Evolutionary conservation across 2,113 vertebrate genomes (phyloP).

Genomic region (Edolisoma coerulescens): DNA sequence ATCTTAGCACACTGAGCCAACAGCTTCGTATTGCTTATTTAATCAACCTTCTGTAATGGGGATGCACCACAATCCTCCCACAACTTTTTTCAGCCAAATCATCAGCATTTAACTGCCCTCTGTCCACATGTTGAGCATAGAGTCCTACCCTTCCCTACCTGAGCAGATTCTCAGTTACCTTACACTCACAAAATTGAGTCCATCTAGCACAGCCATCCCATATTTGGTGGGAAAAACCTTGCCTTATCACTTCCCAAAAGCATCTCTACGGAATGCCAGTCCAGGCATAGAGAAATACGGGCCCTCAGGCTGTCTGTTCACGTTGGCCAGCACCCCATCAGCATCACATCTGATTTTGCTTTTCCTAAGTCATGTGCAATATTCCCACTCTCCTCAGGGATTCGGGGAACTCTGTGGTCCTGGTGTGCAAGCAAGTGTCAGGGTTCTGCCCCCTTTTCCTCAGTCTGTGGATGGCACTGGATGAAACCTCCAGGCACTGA

Average conservation of each 20-base stretch:
- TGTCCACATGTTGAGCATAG: neutral
- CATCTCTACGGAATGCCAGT: neutral
- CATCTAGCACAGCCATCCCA: neutral
- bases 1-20: neutral
- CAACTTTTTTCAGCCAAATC: neutral
- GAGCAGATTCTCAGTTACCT: neutral
- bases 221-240: neutral
- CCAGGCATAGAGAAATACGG: neutral
- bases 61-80: neutral
- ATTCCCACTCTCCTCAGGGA: neutral
- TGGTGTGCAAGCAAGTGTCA: neutral
- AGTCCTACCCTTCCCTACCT: neutral
- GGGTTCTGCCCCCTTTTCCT: neutral
- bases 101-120: neutral
- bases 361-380: neutral
- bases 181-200: neutral
- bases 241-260: neutral
- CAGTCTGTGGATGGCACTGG: neutral
- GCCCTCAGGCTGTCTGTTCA: neutral
- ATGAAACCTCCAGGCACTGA: neutral
- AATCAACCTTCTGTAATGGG: neutral
- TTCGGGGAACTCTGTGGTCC: neutral
- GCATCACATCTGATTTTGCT: neutral
- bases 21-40: neutral
- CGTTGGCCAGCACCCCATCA: neutral